A percentile compares a stretch with the other conserved stretches of the same genome.
Conservation (phyloP, 2,797 vertebrate species). For the Alfaro cultratus region DNA sequence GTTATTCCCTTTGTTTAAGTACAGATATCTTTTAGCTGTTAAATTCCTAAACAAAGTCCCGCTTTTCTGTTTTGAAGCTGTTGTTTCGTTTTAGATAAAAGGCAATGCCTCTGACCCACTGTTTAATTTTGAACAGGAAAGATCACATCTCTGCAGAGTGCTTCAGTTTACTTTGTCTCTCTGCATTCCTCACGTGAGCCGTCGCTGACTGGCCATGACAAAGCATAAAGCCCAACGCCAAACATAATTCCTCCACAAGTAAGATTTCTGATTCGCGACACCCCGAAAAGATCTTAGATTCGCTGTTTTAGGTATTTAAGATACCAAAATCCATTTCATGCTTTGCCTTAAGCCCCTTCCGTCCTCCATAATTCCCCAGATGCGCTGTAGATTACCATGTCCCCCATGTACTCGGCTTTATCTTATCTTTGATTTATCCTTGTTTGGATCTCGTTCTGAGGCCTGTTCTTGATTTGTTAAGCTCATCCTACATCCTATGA, state of each 20-base stretch:
- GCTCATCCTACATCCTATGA: conserved; percentile 28
- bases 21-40: not conserved
- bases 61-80: not conserved
- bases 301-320: conserved; percentile 38
- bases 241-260: conserved; percentile 18
- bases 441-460: conserved; percentile 41
- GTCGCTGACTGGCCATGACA: not conserved
- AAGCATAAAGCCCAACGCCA: not conserved
- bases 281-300: conserved; percentile 25
- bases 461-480: conserved; percentile 45
- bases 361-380: conserved; percentile 26
- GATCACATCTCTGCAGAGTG: not conserved
- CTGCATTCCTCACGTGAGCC: conserved; percentile 10
- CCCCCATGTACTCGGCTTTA: conserved; percentile 21
- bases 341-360: conserved; percentile 17
- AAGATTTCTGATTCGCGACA: conserved; percentile 24
- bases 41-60: not conserved
- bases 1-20: not conserved
- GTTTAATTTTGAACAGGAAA: not conserved
- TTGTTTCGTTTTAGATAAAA: not conserved
- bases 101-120: not conserved
- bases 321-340: conserved; percentile 41
- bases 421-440: conserved; percentile 50
- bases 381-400: conserved; percentile 32
- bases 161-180: not conserved